Conservation (phyloP, 2,113 vertebrate species). For the Oncorhynchus clarkii region DNA sequence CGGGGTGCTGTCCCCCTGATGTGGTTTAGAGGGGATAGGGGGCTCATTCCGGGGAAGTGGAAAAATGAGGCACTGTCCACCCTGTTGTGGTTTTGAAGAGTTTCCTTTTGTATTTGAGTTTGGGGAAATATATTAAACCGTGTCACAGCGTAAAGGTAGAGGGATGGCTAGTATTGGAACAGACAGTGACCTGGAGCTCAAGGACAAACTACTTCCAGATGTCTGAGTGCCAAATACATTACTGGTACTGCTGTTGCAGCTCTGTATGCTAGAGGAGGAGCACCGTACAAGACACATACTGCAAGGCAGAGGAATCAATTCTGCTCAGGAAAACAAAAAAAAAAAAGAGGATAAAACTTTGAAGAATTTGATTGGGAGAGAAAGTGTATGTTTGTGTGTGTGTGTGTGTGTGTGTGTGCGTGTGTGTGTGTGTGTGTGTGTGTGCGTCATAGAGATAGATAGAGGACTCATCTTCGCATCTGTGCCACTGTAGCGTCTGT, state of each 20-base stretch:
- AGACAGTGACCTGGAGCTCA: constrained; percentile 65
- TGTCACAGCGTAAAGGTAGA: constrained; percentile 60
- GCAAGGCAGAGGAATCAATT: background rate
- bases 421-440: background rate
- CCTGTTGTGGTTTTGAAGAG: constrained; percentile 4
- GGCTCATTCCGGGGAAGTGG: background rate
- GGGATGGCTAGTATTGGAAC: constrained; percentile 60
- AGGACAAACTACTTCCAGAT: constrained; percentile 68
- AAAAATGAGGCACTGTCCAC: background rate
- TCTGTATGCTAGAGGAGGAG: background rate
- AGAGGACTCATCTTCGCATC: too few relatives aligned
- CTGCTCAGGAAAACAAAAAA: background rate
- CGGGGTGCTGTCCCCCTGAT: background rate
- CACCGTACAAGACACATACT: background rate
- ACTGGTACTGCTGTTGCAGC: constrained; percentile 36
- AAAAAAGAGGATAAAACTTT: background rate
- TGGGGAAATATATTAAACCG: constrained; percentile 61
- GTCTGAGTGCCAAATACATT: constrained; percentile 58
- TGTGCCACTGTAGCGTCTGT: too few relatives aligned
- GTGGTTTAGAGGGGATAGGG: background rate
- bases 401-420: background rate
- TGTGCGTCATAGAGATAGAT: background rate
- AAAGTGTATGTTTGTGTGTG: background rate
- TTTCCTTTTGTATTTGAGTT: constrained; percentile 42
- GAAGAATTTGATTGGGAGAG: background rate